phyloP scores from a whole-genome alignment of 2,113 vertebrate genomes.

The Ariopsis seemanni region DNA sequence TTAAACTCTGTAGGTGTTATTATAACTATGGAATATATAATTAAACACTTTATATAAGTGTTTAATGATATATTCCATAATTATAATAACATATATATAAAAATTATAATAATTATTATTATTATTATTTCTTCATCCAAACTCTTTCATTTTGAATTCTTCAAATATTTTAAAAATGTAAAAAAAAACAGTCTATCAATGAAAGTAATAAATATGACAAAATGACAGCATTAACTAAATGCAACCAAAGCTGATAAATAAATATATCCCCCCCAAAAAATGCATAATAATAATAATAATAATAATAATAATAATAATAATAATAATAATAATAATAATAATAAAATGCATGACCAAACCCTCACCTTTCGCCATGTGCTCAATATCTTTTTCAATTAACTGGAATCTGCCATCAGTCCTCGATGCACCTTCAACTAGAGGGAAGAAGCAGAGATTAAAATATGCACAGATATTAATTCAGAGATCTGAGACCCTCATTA shows the following conservation, averaged over 20 bases:
- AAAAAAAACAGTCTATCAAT: too few relatives aligned
- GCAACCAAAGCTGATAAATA: too few relatives aligned
- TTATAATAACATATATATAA: too few relatives aligned
- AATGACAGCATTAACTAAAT: too few relatives aligned
- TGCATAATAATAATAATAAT: neutral
- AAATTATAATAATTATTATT: too few relatives aligned
- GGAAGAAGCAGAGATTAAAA: constrained; percentile 20
- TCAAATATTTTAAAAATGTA: too few relatives aligned
- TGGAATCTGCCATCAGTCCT: constrained; percentile 80
- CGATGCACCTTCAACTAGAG: constrained; percentile 80
- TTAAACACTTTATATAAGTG: neutral
- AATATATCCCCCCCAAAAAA: too few relatives aligned
- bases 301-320: neutral
- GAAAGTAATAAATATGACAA: too few relatives aligned
- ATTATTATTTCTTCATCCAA: too few relatives aligned
- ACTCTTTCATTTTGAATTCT: too few relatives aligned
- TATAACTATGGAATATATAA: neutral
- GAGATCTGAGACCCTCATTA: constrained; percentile 30
- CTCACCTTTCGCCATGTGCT: constrained; percentile 94
- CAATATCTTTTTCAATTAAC: constrained; percentile 84
- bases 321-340: neutral
- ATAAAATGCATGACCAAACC: constrained; percentile 28
- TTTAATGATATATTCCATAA: neutral
- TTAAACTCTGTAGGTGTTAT: neutral
- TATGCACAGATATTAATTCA: constrained; percentile 19